Evolutionary conservation across 2,113 vertebrate genomes (phyloP).

Genomic region (Theristicus caerulescens): DNA sequence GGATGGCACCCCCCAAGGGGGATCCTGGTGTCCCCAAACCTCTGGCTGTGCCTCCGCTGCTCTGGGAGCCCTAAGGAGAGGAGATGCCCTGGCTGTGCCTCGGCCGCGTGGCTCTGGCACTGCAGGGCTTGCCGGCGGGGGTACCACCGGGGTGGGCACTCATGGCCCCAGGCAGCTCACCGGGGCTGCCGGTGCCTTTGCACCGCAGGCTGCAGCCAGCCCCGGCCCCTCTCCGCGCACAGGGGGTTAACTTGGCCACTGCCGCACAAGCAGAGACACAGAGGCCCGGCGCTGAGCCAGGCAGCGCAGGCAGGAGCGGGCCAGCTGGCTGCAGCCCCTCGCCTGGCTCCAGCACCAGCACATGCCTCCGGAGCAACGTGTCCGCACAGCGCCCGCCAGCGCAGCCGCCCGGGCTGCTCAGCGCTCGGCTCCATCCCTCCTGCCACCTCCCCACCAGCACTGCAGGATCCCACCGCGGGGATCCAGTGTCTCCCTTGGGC

Average conservation of each 20-base stretch:
- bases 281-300: background rate
- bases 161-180: rapidly evolving
- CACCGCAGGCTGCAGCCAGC: background rate
- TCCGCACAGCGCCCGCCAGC: background rate
- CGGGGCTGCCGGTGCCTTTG: background rate
- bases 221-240: rapidly evolving
- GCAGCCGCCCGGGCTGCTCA: background rate
- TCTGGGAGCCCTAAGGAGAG: background rate
- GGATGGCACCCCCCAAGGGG: rapidly evolving
- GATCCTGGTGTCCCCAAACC: too few species aligned
- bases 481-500: rapidly evolving
- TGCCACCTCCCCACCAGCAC: rapidly evolving
- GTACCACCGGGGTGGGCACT: rapidly evolving
- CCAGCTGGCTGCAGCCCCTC: constrained; percentile 31
- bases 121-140: rapidly evolving
- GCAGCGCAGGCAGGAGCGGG: background rate
- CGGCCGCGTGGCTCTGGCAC: rapidly evolving
- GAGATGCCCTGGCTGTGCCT: too few species aligned
- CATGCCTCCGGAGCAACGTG: background rate
- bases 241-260: background rate
- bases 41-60: rapidly evolving
- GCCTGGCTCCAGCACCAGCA: background rate
- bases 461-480: rapidly evolving
- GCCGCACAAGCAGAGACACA: background rate
- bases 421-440: background rate